phyloP scores from a whole-genome alignment of 2,113 vertebrate species.

The Zapus hudsonius region DNA sequence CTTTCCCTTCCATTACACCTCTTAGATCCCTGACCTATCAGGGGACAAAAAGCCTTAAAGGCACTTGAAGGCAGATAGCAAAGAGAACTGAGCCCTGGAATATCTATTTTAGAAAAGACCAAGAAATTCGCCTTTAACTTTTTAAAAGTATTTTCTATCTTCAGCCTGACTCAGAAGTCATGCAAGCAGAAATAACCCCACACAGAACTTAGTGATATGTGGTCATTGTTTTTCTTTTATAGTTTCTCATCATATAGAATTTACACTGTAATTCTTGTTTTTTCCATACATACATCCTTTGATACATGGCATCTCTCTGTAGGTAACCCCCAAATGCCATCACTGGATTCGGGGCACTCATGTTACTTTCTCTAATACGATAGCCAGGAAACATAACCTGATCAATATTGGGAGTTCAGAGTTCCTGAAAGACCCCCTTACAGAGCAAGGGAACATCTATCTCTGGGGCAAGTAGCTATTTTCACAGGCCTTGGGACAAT shows the following conservation, averaged over 20 bases:
- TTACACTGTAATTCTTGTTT: not conserved
- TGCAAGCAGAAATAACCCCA: not conserved
- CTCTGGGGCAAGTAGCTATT: not conserved
- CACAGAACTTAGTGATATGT: not conserved
- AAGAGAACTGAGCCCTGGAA: not conserved
- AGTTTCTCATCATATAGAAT: not conserved
- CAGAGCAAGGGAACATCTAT: not conserved
- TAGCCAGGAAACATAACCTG: not conserved
- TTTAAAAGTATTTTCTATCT: not conserved
- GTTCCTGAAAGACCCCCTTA: not conserved
- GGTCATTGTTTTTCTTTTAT: not conserved
- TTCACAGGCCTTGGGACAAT: not conserved
- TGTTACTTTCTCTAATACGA: not conserved
- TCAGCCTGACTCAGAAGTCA: constrained; percentile 25
- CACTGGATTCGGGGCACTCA: not conserved
- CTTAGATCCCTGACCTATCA: not conserved
- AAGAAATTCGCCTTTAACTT: constrained; percentile 15
- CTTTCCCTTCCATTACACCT: not conserved
- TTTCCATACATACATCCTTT: constrained; percentile 16
- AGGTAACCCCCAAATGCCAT: not conserved
- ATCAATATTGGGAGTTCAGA: not conserved
- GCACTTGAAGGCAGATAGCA: constrained; percentile 24
- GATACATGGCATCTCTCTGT: not conserved
- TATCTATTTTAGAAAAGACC: constrained; percentile 35
- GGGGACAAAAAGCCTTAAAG: not conserved